phyloP scores from a whole-genome alignment of 2,888 invertebrate species.

The Leucophenga montana region DNA sequence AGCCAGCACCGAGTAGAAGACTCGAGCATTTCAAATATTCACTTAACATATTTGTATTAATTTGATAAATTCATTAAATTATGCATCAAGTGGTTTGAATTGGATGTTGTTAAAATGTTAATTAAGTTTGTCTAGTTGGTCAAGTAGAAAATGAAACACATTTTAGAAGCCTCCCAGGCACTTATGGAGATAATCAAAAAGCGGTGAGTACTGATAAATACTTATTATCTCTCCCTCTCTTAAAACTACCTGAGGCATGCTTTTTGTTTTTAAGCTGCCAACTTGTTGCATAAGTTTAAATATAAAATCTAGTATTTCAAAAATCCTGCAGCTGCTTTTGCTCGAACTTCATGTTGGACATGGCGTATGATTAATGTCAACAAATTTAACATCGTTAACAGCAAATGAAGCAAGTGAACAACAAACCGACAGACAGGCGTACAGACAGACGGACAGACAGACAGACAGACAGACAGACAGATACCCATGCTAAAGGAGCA shows the following conservation, averaged over 20 bases:
- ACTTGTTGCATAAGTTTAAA: constrained; percentile 1
- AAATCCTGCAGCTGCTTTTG: not conserved
- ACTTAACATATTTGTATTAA: too few species aligned
- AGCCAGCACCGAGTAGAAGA: too few species aligned
- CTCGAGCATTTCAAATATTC: too few species aligned
- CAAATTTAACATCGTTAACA: constrained; percentile 46
- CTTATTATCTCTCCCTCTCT: not conserved
- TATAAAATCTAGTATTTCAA: not conserved
- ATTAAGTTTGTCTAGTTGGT: constrained; percentile 16
- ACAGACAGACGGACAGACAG: constrained; percentile 10
- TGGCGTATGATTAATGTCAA: constrained; percentile 49
- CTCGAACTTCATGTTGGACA: constrained; percentile 36
- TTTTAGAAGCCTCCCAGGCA: not conserved
- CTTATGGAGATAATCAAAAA: not conserved
- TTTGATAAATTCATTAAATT: too few species aligned
- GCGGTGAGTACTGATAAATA: not conserved
- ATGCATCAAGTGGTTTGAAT: not conserved
- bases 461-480: constrained; percentile 2
- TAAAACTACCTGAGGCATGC: not conserved
- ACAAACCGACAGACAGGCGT: too few species aligned
- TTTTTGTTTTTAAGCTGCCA: not conserved
- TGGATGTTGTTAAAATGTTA: too few species aligned
- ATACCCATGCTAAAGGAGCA: constrained; percentile 2
- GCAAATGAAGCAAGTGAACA: constrained; percentile 8
- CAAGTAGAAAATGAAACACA: constrained; percentile 2